Evolutionary conservation across 2,888 invertebrate genomes (phyloP), one percentile per base, ranked within the genome.

Genomic region (Coremacera marginata): DNA sequence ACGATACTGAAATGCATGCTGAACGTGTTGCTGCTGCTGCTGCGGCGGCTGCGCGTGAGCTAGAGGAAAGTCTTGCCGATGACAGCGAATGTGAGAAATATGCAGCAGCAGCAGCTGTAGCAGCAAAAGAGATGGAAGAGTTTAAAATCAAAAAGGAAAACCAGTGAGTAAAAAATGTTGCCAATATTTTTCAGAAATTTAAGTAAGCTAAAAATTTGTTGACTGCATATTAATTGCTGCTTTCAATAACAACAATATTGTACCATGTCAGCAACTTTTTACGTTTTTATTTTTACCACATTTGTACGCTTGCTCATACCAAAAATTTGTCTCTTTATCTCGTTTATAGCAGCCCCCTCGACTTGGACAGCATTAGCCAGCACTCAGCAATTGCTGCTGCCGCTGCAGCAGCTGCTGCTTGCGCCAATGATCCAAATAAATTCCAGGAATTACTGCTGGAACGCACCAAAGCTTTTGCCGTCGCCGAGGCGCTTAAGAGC

Each of bases 371-470:
- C 77, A 92, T 94, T 84, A 92, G 92, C 82, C 90, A 91, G 81
- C 90, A 88, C 80, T 84, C 91, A 79, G 91, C 90, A 60, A 84
- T 88, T 34, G 86, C 86, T 85, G 91, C 83, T 88, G 87, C 88
- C n/a, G 88, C 87, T 1, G 93, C 95, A 82, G 96, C 96, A 87
- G 92, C 94, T 84, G 92, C 92, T 77, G 90, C 90, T 78, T 91
- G 90, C 80, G 90, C 85, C 85, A 88, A 87, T 77, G 90, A 89
- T 82, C 89, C 90, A 78, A 94, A 93, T 88, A 91, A 93, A 80
- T 91, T 95, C 84, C 95, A 96, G 88, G 92, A 94, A 84, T 89
- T 95, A 82, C 91, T 95, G 71, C 90, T 95, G 88, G 95, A 96
- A 89, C 93, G 95, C 86, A 93, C 94, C 85, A 94, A 95, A 87